Base-by-base conservation (phyloP, 1,140 invertebrate species). In the Atta colombica region DNA sequence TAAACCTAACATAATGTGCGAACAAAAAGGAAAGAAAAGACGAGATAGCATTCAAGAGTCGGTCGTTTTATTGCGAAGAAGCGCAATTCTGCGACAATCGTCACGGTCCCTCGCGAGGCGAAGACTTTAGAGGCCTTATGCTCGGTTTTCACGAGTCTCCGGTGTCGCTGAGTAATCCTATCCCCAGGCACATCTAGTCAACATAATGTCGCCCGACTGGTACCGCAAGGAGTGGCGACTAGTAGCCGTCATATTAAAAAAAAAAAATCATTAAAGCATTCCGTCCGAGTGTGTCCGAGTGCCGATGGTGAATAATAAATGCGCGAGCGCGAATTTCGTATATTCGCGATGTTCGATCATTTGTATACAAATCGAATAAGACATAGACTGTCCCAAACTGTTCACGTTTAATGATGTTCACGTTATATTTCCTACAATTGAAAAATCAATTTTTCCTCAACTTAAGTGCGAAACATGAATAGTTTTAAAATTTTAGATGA, bases 121-220 rank as follows among this genome's bases (percentile, higher is more conserved):
- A 86, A 78, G 85, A 91, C 87, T 60, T 88, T 93, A 91, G 91
- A 93, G 88, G 87, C 87, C 92, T 93, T 90, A 91, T 91, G 88
- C 90, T 94, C 90, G 88, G 92, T 94, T 94, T 94, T 93, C 93
- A 93, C 93, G 91, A 94, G 93, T 94, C 91, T 93, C 93, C 91
- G 92, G 88, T 94, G 92, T 92, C 93, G 90, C 88, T 89, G 91
- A 93, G 92, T 93, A 93, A 94, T 94, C 90, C 91, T 93, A 94
- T 94, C 91, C 91, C 53, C 80, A 78, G 87, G 88, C 89, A 91
- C 91, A 91, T 93, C 91, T 89, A 91, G 91, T 88, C 90, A 88
- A 85, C 92, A 90, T 91, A 92, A 91, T 90, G 92, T 92, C 89
- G 90, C 86, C 88, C 88, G 92, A 94, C 93, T 91, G 91, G 93